These are phyloP conservation scores for Poeciliopsis occidentalis DNA, from an alignment of 2,113 vertebrate species.

Conservation along the genomic window DNA sequence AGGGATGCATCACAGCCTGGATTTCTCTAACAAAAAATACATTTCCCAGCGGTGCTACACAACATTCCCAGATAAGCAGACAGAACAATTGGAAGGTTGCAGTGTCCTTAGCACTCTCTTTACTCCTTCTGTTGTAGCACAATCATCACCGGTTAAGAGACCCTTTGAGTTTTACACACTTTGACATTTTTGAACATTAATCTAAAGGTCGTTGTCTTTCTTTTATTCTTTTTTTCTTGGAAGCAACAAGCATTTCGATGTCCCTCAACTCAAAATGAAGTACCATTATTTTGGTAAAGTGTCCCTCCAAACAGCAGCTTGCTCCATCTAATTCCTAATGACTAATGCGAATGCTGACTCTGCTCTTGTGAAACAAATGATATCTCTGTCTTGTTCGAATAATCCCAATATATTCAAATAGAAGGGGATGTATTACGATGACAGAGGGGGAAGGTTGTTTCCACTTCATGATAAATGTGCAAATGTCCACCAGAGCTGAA, in stretches of 20 bases:
- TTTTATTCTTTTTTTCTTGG: conserved; percentile 19
- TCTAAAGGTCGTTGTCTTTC: conserved; percentile 51
- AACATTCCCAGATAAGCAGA: conserved; percentile 48
- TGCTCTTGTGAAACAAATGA: conserved; percentile 76
- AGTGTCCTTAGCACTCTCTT: conserved; percentile 66
- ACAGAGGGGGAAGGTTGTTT: conserved; percentile 58
- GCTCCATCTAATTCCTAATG: conserved; percentile 64
- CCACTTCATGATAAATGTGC: conserved; percentile 85
- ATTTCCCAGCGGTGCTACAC: conserved; percentile 68
- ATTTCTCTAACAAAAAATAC: conserved; percentile 51
- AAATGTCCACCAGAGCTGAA: conserved; percentile 82
- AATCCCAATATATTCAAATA: conserved; percentile 77
- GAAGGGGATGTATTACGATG: conserved; percentile 73
- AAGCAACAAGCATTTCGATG: conserved; percentile 17
- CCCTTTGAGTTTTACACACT: conserved; percentile 35
- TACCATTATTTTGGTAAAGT: conserved; percentile 51
- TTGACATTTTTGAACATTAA: conserved; percentile 17
- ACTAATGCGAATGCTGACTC: conserved; percentile 66
- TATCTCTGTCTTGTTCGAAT: conserved; percentile 78
- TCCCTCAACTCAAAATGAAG: conserved; percentile 42
- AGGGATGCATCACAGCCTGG: conserved; percentile 33
- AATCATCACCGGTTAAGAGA: conserved; percentile 56
- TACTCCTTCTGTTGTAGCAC: conserved; percentile 25
- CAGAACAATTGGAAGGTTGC: conserved; percentile 77
- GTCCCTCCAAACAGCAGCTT: conserved; percentile 30